Base-by-base conservation (phyloP, 2,113 vertebrate species). In the Sinocyclocheilus anophthalmus region DNA sequence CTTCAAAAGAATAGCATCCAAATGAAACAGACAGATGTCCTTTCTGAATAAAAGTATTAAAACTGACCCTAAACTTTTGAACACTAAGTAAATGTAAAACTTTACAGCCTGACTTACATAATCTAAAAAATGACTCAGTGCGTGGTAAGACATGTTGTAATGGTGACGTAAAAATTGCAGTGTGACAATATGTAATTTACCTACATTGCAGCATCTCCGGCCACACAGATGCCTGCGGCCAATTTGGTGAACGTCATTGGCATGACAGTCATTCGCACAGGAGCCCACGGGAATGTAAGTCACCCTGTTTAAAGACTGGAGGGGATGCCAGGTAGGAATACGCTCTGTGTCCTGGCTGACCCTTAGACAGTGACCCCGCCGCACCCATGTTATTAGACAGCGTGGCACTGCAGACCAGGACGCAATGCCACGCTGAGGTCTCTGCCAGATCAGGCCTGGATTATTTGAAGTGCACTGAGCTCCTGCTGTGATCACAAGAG, bases 381-480 rank as follows among this genome's bases (percentile, higher is more conserved):
- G 16, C 33, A 70, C 33, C 69, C 3, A 5, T 55, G 76, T 48
- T 55, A 55, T 77, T 33, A 77, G 76, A 65, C 75, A 72, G 59
- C 16, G 80, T 37, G 24, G 26, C 30, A 65, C 50, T 53, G 22
- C 53, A 67, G 73, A 22, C 7, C 57, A 2, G 57, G 18, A 9
- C 57, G 2, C 86, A 69, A 85, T 65, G 83, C 75, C 61, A 85
- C 16, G 33, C 77, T 39, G 13, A 84, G 88, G 75, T 70, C 39
- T 26, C 26, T 80, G 79, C 80, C 85, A 84, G 80, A 87, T 82
- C 77, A 87, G 67, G 24, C 80, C 55, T 26, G 77, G 84, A 87
- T 91, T 89, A 48, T 81, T 87, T 22, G 67, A 81, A 67, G 63
- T 61, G 80, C 78, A 18, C 5, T n/a, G 70, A 73, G 61, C 79